phyloP scores from a whole-genome alignment of 2,113 vertebrate species.

The Corydoras maculifer region DNA sequence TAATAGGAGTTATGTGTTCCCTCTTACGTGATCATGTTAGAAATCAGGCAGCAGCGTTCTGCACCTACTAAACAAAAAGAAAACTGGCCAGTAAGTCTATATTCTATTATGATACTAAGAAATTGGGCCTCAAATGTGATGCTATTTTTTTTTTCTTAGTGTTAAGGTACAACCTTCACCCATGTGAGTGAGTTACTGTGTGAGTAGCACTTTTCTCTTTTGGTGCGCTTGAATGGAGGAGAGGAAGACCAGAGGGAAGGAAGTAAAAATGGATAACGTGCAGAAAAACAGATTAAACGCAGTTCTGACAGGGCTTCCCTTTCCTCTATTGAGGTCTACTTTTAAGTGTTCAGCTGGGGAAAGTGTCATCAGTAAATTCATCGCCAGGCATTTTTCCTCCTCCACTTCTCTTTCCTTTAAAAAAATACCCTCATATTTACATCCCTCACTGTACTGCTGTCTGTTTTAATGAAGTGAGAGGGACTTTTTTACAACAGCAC shows the following conservation, averaged over 20 bases:
- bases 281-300: slow-evolving; percentile 48
- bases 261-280: slow-evolving; percentile 47
- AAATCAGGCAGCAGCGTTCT: too few species aligned
- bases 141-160: too few species aligned
- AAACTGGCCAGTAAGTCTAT: too few species aligned
- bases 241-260: slow-evolving; percentile 44
- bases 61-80: too few species aligned
- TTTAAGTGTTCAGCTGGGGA: slow-evolving; percentile 32
- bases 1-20: too few species aligned
- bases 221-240: slow-evolving; percentile 32
- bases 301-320: slow-evolving; percentile 52
- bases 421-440: slow-evolving; percentile 9
- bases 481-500: neutral
- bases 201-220: slow-evolving; percentile 12
- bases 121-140: too few species aligned
- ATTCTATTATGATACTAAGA: too few species aligned
- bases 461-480: neutral
- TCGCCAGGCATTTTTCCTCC: slow-evolving; percentile 17
- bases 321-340: slow-evolving; percentile 51
- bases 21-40: too few species aligned
- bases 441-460: slow-evolving; percentile 16
- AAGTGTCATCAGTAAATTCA: slow-evolving; percentile 37
- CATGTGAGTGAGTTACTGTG: neutral
- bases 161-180: too few species aligned
- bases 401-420: slow-evolving; percentile 8